Conservation (phyloP, 2,888 invertebrate species). For the Timandra comae region DNA sequence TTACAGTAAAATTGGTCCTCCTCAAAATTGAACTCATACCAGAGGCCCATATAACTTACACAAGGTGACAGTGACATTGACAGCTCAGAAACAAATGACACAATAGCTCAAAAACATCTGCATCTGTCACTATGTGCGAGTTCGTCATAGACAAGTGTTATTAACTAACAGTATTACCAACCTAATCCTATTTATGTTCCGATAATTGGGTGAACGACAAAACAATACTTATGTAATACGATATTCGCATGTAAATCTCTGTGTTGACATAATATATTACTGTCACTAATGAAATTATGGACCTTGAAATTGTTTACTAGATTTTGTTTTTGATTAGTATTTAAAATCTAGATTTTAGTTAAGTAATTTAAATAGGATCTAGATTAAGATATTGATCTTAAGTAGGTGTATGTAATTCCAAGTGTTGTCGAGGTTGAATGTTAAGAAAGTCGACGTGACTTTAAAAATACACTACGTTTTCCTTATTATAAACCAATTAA, state of each 20-base stretch:
- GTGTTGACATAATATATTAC: conserved; percentile 8
- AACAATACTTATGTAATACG: conserved; percentile 25
- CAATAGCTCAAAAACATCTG: too few species aligned
- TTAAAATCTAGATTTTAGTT: too few species aligned
- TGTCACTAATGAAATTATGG: conserved; percentile 6
- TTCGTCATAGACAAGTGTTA: conserved; percentile 29
- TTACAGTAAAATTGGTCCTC: not conserved
- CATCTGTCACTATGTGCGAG: conserved; percentile 1
- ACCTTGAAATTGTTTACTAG: too few species aligned
- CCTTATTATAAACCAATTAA: too few species aligned
- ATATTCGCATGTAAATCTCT: conserved; percentile 13
- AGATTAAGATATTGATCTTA: too few species aligned
- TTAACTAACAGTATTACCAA: conserved; percentile 35
- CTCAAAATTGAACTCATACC: not conserved
- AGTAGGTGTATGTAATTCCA: too few species aligned
- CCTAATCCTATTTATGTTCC: conserved; percentile 39
- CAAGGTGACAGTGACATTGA: not conserved
- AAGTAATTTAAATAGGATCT: too few species aligned
- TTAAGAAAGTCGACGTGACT: too few species aligned
- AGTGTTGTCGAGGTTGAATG: too few species aligned
- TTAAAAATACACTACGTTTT: too few species aligned
- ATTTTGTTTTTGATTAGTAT: too few species aligned
- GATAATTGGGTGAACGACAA: conserved; percentile 38
- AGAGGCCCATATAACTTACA: not conserved
- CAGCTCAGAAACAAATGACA: too few species aligned